Conservation (phyloP, 2,113 vertebrate species). For the Pseudonaja textilis region DNA sequence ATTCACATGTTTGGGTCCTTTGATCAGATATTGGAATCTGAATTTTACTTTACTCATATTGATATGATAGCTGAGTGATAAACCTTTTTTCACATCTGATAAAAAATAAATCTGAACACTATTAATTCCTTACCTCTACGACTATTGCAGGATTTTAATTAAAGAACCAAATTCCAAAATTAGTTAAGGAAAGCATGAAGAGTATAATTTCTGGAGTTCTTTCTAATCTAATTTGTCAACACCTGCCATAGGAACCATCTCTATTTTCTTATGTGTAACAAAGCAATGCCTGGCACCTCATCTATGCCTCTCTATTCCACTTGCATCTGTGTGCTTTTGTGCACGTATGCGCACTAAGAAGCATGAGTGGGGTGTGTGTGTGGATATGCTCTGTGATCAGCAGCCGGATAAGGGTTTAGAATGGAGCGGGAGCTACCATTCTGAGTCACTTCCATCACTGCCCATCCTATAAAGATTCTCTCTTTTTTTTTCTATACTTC, state of each 20-base stretch:
- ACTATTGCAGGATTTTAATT: background rate
- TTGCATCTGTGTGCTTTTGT: background rate
- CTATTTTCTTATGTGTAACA: background rate
- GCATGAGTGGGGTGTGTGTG: background rate
- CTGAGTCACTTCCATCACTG: background rate
- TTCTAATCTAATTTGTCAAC: background rate
- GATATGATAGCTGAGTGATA: background rate
- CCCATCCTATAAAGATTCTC: background rate
- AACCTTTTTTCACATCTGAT: background rate
- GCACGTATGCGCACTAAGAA: background rate
- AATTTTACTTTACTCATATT: background rate
- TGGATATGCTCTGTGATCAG: background rate
- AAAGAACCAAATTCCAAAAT: background rate
- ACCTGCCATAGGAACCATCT: background rate
- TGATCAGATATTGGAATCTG: background rate
- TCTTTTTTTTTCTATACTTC: background rate
- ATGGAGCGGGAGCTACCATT: background rate
- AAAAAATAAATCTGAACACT: background rate
- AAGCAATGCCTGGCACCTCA: background rate
- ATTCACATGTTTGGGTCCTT: background rate
- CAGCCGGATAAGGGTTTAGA: background rate
- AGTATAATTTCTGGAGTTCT: background rate
- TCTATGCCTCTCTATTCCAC: background rate
- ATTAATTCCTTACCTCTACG: background rate
- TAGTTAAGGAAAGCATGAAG: background rate